Percentiles rank a stretch among this genome's conserved stretches.
Evolutionary conservation across 64 coral and sea anemone genomes (phyloP).

Genomic region (Acropora tenuis): DNA sequence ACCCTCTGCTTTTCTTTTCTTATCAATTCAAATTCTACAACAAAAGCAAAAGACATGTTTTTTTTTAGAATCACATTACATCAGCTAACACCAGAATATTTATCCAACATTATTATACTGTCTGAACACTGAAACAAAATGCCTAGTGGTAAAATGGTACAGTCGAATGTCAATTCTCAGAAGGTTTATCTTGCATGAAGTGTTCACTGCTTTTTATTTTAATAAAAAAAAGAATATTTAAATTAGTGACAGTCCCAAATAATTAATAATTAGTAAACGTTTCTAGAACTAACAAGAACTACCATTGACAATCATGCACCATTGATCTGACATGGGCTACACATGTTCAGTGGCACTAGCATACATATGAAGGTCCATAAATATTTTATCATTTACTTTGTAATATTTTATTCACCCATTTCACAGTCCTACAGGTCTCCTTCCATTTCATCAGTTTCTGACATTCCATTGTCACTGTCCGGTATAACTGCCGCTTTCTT

Average conservation of each 20-base stretch:
- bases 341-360: background rate
- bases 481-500: no score
- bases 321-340: background rate
- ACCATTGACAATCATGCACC: no score
- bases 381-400: background rate
- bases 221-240: no score
- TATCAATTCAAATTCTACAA: slow-evolving; percentile 4
- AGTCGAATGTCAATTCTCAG: no score
- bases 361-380: background rate
- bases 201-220: no score
- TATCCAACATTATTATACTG: background rate
- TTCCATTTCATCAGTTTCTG: background rate
- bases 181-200: no score
- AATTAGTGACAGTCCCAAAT: no score
- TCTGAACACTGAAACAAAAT: no score
- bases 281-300: no score
- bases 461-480: background rate
- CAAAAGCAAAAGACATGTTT: background rate
- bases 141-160: no score
- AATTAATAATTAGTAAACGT: no score
- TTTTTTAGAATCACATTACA: background rate
- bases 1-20: background rate
- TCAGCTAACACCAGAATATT: background rate
- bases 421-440: slow-evolving; percentile 1
- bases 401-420: slow-evolving; percentile 3